Conservation (phyloP, 2,113 vertebrate genomes). For the Tricholaema leucomelas region DNA sequence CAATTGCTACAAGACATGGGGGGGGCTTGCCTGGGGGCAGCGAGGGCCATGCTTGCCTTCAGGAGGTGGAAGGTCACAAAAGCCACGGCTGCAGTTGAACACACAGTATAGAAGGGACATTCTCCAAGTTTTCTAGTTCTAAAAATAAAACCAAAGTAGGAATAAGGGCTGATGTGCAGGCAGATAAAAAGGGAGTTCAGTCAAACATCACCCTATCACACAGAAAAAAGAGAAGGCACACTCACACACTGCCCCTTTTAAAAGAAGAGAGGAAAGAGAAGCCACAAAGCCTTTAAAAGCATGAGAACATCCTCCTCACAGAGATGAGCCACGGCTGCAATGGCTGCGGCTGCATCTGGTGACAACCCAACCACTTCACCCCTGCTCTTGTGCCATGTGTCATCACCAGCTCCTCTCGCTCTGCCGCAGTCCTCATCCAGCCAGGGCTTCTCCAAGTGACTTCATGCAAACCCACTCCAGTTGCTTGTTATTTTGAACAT, state of each 20-base stretch:
- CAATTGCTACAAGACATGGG: neutral
- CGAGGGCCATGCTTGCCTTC: rapidly evolving
- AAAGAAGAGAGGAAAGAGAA: neutral
- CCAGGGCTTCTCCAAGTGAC: neutral
- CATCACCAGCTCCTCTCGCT: neutral
- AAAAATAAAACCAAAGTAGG: neutral
- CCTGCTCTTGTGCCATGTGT: conserved; percentile 7
- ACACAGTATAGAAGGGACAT: neutral
- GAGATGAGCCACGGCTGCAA: neutral
- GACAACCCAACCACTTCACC: neutral
- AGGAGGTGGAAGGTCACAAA: neutral
- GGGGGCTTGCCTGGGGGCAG: neutral
- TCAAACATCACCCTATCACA: neutral
- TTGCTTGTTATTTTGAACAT: neutral
- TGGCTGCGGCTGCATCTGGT: neutral
- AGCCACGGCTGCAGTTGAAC: neutral
- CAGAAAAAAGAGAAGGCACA: neutral
- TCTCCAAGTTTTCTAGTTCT: neutral
- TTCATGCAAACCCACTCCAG: rapidly evolving
- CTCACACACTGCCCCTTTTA: neutral
- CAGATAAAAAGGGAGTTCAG: neutral
- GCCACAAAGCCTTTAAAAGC: neutral
- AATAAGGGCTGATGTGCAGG: neutral
- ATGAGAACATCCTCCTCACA: neutral
- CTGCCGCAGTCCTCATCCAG: neutral